Conservation (phyloP, 2,113 vertebrate species). For the Pluvianellus socialis region DNA sequence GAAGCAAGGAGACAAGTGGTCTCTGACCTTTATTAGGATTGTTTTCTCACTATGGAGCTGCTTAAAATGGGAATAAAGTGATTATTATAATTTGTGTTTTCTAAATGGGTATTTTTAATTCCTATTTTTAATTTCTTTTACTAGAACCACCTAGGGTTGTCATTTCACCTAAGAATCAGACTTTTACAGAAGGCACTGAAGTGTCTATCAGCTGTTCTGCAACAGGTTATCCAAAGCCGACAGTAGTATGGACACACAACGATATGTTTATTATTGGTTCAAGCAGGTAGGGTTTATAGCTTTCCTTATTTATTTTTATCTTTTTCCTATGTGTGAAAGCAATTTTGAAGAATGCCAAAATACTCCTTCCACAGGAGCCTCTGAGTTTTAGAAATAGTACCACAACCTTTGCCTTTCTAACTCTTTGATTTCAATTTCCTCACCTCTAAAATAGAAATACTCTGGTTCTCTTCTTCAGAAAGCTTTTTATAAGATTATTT, state of each 20-base stretch:
- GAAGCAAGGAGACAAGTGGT: background rate
- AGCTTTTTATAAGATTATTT: background rate
- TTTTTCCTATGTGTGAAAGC: background rate
- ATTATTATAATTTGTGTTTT: background rate
- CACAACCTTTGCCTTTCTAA: background rate
- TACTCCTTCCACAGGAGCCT: background rate
- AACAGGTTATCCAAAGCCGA: conserved; percentile 86
- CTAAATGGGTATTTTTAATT: background rate
- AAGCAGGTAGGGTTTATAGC: conserved; percentile 79
- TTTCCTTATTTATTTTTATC: background rate
- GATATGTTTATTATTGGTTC: conserved; percentile 87
- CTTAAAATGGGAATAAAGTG: background rate
- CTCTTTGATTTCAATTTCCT: background rate
- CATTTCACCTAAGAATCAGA: conserved; percentile 87
- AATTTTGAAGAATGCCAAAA: background rate
- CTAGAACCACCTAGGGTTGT: conserved; percentile 85
- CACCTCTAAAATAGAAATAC: background rate
- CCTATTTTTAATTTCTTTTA: background rate
- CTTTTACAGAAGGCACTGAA: conserved; percentile 85
- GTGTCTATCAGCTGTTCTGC: conserved; percentile 88
- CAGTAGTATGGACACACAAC: conserved; percentile 88
- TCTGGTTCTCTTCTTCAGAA: background rate
- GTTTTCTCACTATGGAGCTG: background rate
- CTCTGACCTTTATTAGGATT: background rate
- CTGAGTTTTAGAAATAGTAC: background rate